Conservation (phyloP, 2,797 vertebrate genomes). For the Mormyrops boulengeri region DNA sequence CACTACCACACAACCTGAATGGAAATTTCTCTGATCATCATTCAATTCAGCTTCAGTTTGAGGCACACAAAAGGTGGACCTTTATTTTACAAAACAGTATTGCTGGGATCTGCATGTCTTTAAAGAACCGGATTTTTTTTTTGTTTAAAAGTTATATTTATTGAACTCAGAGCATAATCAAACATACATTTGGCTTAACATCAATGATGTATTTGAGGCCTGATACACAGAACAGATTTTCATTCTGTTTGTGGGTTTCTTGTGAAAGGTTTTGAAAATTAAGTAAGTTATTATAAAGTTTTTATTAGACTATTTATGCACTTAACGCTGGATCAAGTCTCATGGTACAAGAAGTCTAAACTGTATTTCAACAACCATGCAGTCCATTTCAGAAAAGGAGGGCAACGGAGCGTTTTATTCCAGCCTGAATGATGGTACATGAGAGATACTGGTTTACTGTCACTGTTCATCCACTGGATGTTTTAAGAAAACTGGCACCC, state of each 20-base stretch:
- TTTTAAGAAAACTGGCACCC: not conserved
- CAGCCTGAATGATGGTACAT: not conserved
- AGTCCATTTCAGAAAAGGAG: not conserved
- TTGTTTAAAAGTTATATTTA: not conserved
- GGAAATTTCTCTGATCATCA: not conserved
- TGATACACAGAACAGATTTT: not conserved
- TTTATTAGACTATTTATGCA: not conserved
- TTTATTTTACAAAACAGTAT: not conserved
- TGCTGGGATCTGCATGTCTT: not conserved
- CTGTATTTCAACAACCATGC: not conserved
- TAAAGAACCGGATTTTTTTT: not conserved
- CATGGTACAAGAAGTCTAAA: not conserved
- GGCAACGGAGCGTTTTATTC: not conserved
- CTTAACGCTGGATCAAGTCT: not conserved
- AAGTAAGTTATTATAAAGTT: not conserved
- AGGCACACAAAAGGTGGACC: not conserved
- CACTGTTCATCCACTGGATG: not conserved
- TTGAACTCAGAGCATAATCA: not conserved
- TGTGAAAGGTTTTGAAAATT: not conserved
- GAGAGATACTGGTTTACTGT: not conserved
- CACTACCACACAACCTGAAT: not conserved
- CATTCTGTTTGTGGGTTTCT: not conserved
- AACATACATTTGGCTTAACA: too few species aligned
- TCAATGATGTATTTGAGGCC: not conserved
- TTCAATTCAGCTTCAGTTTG: not conserved